phyloP scores from a whole-genome alignment of 2,797 vertebrate genomes.

The Falco novaeseelandiae region DNA sequence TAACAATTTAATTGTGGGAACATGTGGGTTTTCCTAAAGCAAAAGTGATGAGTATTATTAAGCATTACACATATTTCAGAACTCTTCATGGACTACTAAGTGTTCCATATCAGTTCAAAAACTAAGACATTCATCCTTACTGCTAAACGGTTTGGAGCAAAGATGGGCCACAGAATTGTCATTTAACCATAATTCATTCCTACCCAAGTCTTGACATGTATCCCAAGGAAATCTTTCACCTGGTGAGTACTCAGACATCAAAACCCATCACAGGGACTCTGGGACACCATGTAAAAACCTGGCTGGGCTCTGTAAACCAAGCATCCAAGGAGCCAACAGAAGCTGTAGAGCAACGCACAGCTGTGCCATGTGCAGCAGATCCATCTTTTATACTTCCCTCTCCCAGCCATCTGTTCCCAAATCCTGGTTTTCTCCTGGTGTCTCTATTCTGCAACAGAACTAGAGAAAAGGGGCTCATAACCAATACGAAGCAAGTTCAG shows the following conservation, averaged over 20 bases:
- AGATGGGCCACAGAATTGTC: not conserved
- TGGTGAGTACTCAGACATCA: not conserved
- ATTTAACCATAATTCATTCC: not conserved
- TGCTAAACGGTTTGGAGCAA: conserved; percentile 1
- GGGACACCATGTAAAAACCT: not conserved
- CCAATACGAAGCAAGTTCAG: not conserved
- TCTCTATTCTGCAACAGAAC: not conserved
- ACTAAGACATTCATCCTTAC: not conserved
- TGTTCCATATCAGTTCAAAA: not conserved
- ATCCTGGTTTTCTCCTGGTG: not conserved
- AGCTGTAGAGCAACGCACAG: not conserved
- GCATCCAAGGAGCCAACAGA: not conserved
- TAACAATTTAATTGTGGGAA: conserved; percentile 1
- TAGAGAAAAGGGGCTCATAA: not conserved
- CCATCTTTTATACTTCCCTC: not conserved
- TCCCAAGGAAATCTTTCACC: not conserved
- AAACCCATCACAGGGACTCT: not conserved
- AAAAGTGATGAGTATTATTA: not conserved
- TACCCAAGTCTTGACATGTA: not conserved
- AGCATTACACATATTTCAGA: not conserved
- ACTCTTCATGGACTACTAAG: not conserved
- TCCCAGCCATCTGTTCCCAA: conserved; percentile 37
- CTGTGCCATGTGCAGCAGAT: not conserved
- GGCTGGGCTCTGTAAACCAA: not conserved
- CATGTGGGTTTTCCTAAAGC: not conserved